Evolutionary conservation across 1,140 invertebrate genomes (phyloP), one percentile per base, ranked within the genome.

Genomic region (Lucilia cuprina): DNA sequence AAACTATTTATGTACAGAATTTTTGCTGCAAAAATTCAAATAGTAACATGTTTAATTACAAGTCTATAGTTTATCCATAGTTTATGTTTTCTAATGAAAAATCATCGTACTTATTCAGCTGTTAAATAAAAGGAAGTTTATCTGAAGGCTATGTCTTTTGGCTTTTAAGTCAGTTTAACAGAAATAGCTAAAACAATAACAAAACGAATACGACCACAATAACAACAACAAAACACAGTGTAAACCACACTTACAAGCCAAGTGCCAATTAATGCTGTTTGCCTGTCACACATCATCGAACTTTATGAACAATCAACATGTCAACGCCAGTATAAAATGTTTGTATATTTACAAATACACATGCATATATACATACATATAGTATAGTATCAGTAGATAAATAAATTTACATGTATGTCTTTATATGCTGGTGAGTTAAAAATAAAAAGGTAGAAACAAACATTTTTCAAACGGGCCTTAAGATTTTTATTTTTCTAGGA

Each of bases 221-320:
- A 34, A 34, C 21, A 34, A 49, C n/a, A 80, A 49, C 77, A 49
- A n/a, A 80, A 35, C 74, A 77, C n/a, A n/a, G n/a, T n/a, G n/a
- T n/a, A n/a, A 77, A 80, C 65, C 65, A 21, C 60, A 65, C 65
- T 70, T 70, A 21, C n/a, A 70, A 70, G 65, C 65, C 65, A 70
- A 70, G 65, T 70, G 65, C 65, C 65, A 70, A 70, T 70, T 70
- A 70, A 70, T 70, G n/a, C 65, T 70, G 65, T 70, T 65, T 70
- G 65, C 65, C 65, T 70, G 65, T 70, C 65, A 70, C 65, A 70
- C 65, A 70, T 70, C 65, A 70, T 70, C 65, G 65, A 70, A 70
- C 65, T 70, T 5, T 21, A 70, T 70, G 65, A 70, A 70, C 65
- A 70, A 70, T 70, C 65, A 70, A 70, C n/a, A 70, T 70, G 65